These are phyloP conservation scores for Stigmatopora nigra DNA, from an alignment of 2,113 vertebrate species.

Conservation along the genomic window DNA sequence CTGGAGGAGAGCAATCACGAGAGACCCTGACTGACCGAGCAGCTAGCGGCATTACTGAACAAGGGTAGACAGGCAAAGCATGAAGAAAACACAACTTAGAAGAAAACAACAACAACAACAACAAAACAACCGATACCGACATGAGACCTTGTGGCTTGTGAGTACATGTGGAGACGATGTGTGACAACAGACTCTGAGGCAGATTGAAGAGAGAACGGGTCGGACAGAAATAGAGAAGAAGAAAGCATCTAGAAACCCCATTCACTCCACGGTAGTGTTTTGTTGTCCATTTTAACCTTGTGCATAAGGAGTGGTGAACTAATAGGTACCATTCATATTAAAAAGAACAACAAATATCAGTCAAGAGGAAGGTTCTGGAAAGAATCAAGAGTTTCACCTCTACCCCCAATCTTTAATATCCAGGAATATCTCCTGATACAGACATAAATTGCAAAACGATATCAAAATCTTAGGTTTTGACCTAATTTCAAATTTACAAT, in stretches of 20 bases:
- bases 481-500: too few relatives aligned
- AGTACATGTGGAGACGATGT: conserved; percentile 59
- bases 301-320: conserved; percentile 38
- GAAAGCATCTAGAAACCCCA: conserved; percentile 48
- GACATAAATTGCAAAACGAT: not conserved
- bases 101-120: conserved; percentile 9
- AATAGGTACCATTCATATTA: conserved; percentile 32
- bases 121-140: conserved; percentile 71
- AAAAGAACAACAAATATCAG: conserved; percentile 34
- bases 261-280: conserved; percentile 69
- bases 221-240: conserved; percentile 17
- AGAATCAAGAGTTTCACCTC: not conserved
- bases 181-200: conserved; percentile 53
- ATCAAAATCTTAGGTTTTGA: not conserved
- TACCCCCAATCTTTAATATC: not conserved
- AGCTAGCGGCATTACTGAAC: conserved; percentile 82
- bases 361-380: conserved; percentile 50
- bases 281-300: conserved; percentile 44
- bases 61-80: conserved; percentile 95
- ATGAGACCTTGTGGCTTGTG: conserved; percentile 65
- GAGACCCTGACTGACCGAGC: conserved; percentile 94
- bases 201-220: conserved; percentile 34
- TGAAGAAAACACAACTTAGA: conserved; percentile 78
- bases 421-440: not conserved
- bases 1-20: conserved; percentile 99